Evolutionary conservation across 2,113 vertebrate species (phyloP).

Genomic region (Propithecus coquereli): DNA sequence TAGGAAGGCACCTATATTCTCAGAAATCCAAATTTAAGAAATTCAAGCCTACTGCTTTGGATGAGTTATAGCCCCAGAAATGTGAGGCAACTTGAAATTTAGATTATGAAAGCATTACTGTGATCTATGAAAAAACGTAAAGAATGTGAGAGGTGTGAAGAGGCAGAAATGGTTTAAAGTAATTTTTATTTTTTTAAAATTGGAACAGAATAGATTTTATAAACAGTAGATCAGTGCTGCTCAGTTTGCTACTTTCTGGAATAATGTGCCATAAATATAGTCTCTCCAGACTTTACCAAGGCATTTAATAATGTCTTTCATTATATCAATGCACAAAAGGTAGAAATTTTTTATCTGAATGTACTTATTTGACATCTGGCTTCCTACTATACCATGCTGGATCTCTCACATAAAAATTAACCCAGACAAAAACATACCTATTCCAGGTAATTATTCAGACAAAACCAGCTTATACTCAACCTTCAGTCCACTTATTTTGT

Average conservation of each 20-base stretch:
- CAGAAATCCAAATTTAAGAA: background rate
- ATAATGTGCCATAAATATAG: background rate
- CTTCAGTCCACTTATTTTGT: background rate
- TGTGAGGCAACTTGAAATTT: background rate
- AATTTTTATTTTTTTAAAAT: background rate
- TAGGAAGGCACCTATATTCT: background rate
- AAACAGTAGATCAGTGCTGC: background rate
- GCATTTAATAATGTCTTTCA: constrained; percentile 9
- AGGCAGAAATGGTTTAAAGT: background rate
- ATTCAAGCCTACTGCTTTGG: background rate
- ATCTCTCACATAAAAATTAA: background rate
- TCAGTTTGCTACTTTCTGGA: background rate
- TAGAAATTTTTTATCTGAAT: background rate
- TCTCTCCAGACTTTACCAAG: background rate
- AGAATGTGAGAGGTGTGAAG: background rate
- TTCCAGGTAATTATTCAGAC: background rate
- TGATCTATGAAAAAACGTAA: background rate
- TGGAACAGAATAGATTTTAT: background rate
- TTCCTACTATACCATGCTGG: background rate
- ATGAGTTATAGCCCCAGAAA: background rate
- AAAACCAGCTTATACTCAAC: background rate
- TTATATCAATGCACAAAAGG: background rate
- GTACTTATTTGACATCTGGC: background rate
- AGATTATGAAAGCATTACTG: background rate
- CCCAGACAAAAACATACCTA: background rate